Conservation (phyloP, 2,113 vertebrate species). For the Bubo blakistoni region DNA sequence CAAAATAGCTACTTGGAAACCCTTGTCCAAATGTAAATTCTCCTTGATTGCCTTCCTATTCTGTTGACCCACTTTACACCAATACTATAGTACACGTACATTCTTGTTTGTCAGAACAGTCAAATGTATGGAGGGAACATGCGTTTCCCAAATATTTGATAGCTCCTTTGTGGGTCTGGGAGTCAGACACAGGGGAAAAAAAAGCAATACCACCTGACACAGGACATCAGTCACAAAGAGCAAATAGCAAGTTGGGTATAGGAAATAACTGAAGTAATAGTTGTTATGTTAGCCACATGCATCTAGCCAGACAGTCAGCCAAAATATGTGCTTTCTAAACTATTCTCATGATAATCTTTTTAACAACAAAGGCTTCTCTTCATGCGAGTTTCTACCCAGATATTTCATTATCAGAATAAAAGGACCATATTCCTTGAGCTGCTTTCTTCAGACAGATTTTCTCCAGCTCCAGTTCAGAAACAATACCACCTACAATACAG, state of each 20-base stretch:
- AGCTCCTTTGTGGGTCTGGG: neutral
- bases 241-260: neutral
- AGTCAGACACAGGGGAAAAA: neutral
- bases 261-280: neutral
- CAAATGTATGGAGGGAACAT: neutral
- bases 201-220: neutral
- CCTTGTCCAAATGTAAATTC: neutral
- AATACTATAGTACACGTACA: neutral
- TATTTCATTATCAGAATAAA: slow-evolving; percentile 1
- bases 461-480: neutral
- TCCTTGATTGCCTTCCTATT: neutral
- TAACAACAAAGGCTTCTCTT: slow-evolving; percentile 1
- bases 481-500: neutral
- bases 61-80: neutral
- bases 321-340: neutral
- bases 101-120: neutral
- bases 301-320: neutral
- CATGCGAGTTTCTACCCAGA: neutral
- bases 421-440: neutral
- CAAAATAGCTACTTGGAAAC: neutral
- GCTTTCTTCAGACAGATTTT: slow-evolving; percentile 25
- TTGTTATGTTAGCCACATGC: neutral
- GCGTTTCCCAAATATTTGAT: neutral
- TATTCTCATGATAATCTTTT: neutral
- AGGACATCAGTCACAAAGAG: neutral